Evolutionary conservation across 2,888 invertebrate species (phyloP).

Genomic region (Falcaria lacertinaria): DNA sequence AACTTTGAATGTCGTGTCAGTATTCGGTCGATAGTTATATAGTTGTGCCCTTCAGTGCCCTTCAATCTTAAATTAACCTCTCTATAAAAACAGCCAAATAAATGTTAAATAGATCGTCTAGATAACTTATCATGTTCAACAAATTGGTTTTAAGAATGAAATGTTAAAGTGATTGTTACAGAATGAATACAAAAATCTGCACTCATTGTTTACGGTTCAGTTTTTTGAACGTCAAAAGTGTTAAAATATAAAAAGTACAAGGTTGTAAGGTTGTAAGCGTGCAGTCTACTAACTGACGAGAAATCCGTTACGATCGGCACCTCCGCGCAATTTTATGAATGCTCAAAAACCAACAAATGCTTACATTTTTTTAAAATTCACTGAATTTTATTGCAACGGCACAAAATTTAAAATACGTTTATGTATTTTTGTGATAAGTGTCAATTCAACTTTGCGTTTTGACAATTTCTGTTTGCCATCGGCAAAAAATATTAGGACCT

Average conservation of each 20-base stretch:
- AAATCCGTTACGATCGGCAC: slow-evolving; percentile 29
- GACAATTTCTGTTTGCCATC: slow-evolving; percentile 8
- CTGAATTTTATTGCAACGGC: neutral
- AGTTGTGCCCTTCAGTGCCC: too few relatives aligned
- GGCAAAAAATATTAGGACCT: neutral
- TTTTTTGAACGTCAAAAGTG: too few relatives aligned
- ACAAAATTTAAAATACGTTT: neutral
- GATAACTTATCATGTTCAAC: too few relatives aligned
- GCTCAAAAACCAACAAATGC: slow-evolving; percentile 19
- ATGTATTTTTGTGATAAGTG: slow-evolving; percentile 9
- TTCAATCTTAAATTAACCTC: too few relatives aligned
- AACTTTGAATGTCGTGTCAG: too few relatives aligned
- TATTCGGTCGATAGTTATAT: too few relatives aligned
- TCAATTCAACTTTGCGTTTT: slow-evolving; percentile 16
- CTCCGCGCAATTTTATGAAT: slow-evolving; percentile 27
- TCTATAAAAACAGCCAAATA: too few relatives aligned
- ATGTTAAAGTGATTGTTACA: too few relatives aligned
- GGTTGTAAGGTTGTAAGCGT: too few relatives aligned
- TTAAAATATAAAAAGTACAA: too few relatives aligned
- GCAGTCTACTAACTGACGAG: slow-evolving; percentile 16
- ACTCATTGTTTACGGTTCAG: neutral
- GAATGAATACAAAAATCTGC: neutral
- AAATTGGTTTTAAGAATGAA: too few relatives aligned
- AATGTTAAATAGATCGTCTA: too few relatives aligned
- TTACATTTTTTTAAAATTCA: neutral